Conservation (phyloP, 2,113 vertebrate genomes). For the Gopherus flavomarginatus region DNA sequence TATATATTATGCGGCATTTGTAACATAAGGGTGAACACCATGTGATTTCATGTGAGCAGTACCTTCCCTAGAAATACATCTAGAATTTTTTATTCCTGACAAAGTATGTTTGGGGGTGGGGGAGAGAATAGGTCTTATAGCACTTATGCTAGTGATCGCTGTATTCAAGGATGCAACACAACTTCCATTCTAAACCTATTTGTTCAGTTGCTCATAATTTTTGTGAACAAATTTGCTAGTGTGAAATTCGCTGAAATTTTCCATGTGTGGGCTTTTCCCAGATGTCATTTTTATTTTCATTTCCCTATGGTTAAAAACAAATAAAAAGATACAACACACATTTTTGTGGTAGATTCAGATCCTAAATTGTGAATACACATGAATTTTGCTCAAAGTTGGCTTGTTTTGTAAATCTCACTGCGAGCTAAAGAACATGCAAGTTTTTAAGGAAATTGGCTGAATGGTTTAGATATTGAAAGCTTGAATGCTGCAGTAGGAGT, state of each 20-base stretch:
- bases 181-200: neutral
- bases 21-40: fast-evolving
- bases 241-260: too few species aligned
- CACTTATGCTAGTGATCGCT: neutral
- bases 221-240: too few species aligned
- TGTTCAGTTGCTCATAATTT: neutral
- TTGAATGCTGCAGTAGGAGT: neutral
- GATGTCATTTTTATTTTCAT: too few species aligned
- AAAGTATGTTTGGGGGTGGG: neutral
- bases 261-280: too few species aligned
- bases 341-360: neutral
- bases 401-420: neutral
- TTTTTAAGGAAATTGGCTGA: neutral
- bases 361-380: neutral
- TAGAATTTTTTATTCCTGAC: neutral
- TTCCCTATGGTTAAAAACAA: neutral
- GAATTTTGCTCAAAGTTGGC: neutral
- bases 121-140: neutral
- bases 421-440: neutral
- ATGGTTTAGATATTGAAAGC: neutral
- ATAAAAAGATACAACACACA: neutral
- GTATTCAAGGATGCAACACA: neutral
- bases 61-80: neutral
- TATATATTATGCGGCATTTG: fast-evolving
- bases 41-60: neutral